Evolutionary conservation across 1,140 invertebrate species (phyloP).

Genomic region (Apis dorsata): DNA sequence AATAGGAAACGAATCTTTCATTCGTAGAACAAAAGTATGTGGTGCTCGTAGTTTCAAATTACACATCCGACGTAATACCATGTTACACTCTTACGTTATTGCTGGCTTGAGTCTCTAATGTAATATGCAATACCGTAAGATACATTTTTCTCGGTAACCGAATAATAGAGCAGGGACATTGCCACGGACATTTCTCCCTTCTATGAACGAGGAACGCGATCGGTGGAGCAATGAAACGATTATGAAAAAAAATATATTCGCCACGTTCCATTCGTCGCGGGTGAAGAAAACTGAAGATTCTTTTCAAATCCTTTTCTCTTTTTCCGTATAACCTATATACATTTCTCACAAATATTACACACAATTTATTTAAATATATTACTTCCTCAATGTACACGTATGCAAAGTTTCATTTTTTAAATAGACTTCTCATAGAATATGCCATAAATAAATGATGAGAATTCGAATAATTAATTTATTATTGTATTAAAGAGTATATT

Average conservation of each 20-base stretch:
- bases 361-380: no score
- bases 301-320: no score
- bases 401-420: no score
- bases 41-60: not conserved
- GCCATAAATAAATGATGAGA: no score
- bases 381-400: no score
- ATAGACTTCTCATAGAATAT: no score
- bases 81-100: conserved; percentile 12
- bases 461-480: no score
- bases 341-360: no score
- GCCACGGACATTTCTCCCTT: conserved; percentile 9
- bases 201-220: not conserved
- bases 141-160: conserved; percentile 1
- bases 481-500: no score
- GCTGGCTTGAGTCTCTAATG: conserved; percentile 1
- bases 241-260: not conserved
- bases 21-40: not conserved
- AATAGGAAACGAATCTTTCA: not conserved
- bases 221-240: no score
- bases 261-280: no score
- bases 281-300: not conserved
- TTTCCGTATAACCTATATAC: no score
- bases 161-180: conserved; percentile 26
- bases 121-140: conserved; percentile 8
- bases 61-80: not conserved